phyloP scores from a whole-genome alignment of 2,113 vertebrate species.

The Datnioides undecimradiatus region DNA sequence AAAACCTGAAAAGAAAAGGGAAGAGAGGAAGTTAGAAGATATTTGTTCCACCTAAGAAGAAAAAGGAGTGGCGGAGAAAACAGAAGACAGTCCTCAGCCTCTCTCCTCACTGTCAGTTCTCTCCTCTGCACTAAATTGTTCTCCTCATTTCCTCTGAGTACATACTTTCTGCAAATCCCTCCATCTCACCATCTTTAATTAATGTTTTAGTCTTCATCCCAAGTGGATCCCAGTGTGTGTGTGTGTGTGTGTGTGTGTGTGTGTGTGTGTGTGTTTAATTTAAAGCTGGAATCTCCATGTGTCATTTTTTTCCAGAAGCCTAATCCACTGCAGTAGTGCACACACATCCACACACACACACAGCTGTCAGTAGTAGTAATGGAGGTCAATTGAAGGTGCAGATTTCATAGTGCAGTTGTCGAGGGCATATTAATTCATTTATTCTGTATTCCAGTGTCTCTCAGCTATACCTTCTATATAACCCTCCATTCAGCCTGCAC shows the following conservation, averaged over 20 bases:
- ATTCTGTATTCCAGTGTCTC: background rate
- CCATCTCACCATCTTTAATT: constrained; percentile 39
- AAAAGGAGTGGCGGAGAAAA: background rate
- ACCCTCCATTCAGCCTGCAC: background rate
- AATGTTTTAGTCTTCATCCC: background rate
- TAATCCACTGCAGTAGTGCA: constrained; percentile 18
- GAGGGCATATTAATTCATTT: background rate
- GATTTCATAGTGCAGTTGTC: constrained; percentile 1
- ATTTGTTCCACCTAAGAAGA: too few relatives aligned
- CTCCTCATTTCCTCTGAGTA: constrained; percentile 8
- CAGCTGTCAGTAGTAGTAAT: constrained; percentile 6
- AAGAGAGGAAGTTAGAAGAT: too few relatives aligned
- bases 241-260: background rate
- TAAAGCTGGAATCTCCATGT: background rate
- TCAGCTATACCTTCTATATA: background rate
- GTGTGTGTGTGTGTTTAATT: constrained; percentile 6
- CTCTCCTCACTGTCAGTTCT: background rate
- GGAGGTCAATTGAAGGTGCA: constrained; percentile 39
- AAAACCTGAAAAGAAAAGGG: too few relatives aligned
- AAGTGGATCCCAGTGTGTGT: constrained; percentile 15
- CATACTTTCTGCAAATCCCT: constrained; percentile 10
- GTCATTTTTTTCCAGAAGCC: background rate
- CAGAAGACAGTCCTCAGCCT: too few relatives aligned
- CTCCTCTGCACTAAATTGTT: background rate
- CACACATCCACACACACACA: background rate